Evolutionary conservation across 2,113 vertebrate species (phyloP).

Genomic region (Solea solea): DNA sequence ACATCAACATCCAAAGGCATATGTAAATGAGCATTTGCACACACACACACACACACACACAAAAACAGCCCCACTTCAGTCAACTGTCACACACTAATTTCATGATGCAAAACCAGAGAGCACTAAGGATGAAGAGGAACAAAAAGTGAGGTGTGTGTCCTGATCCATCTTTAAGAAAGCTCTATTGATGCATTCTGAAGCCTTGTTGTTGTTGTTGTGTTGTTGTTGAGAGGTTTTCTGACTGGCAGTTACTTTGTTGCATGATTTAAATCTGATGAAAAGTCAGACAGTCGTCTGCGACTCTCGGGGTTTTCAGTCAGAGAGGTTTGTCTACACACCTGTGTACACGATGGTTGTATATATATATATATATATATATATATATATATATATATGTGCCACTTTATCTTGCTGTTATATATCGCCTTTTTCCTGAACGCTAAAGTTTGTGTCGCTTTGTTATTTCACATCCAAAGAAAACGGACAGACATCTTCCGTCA

Average conservation of each 20-base stretch:
- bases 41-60: slow-evolving; percentile 21
- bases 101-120: slow-evolving; percentile 63
- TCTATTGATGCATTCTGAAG: slow-evolving; percentile 65
- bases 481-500: too few species aligned
- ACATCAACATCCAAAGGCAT: slow-evolving; percentile 53
- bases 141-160: slow-evolving; percentile 54
- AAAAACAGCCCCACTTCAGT: slow-evolving; percentile 65
- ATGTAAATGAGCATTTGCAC: slow-evolving; percentile 64
- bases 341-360: too few species aligned
- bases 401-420: too few species aligned
- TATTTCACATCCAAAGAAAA: too few species aligned
- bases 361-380: too few species aligned
- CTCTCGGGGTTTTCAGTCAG: slow-evolving; percentile 30
- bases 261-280: slow-evolving; percentile 70
- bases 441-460: too few species aligned
- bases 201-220: slow-evolving; percentile 73
- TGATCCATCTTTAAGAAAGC: slow-evolving; percentile 64
- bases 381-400: too few species aligned
- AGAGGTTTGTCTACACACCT: slow-evolving; percentile 21
- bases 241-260: slow-evolving; percentile 68
- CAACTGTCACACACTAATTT: slow-evolving; percentile 80
- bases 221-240: slow-evolving; percentile 62
- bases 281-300: slow-evolving; percentile 49
- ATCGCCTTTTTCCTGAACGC: too few species aligned
- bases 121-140: slow-evolving; percentile 42